phyloP scores from a whole-genome alignment of 2,797 vertebrate genomes.

The Coilia nasus region DNA sequence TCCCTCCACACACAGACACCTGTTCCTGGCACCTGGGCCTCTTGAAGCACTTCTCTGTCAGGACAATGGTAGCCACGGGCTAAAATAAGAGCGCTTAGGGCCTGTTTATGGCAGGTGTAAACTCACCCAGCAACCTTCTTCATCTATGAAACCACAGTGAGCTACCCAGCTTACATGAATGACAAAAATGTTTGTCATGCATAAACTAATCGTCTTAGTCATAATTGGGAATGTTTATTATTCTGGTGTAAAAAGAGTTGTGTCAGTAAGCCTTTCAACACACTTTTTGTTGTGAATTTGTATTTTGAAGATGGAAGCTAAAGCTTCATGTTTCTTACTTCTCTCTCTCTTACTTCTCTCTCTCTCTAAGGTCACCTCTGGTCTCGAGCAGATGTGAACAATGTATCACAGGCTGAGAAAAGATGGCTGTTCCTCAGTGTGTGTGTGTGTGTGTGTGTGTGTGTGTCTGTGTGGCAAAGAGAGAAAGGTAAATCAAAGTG shows the following conservation, averaged over 20 bases:
- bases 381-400: not conserved
- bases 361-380: not conserved
- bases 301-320: not conserved
- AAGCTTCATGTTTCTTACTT: not conserved
- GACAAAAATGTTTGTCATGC: not conserved
- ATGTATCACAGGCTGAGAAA: not conserved
- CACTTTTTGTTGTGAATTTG: not conserved
- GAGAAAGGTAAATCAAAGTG: not conserved
- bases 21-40: constrained; percentile 67
- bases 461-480: too few relatives aligned
- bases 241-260: not conserved
- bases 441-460: too few relatives aligned
- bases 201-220: not conserved
- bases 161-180: not conserved
- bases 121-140: constrained; percentile 23
- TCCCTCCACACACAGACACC: constrained; percentile 63
- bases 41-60: constrained; percentile 68
- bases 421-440: not conserved
- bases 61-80: constrained; percentile 62
- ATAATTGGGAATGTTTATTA: not conserved
- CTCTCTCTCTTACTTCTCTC: not conserved
- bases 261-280: not conserved
- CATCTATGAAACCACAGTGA: not conserved
- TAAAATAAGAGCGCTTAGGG: constrained; percentile 64
- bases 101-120: constrained; percentile 73